Evolutionary conservation across 2,797 vertebrate species (phyloP), one percentile per base, ranked within the genome.

Genomic region (Karalla daura): DNA sequence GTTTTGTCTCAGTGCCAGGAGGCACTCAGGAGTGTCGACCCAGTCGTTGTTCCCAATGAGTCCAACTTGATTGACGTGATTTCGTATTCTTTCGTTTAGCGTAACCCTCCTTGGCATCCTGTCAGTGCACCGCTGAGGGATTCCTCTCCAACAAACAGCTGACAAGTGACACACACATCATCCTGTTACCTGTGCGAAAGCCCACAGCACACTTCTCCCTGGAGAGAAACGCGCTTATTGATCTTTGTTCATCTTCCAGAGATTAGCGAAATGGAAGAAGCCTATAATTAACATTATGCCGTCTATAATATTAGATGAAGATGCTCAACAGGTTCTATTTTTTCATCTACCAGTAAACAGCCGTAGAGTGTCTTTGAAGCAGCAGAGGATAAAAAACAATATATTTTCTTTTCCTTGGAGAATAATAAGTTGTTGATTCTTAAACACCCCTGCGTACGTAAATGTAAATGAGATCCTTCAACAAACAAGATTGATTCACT

Each of bases 41-140:
- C 73, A 71, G 63, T 65, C 84, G 44, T 24, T 60, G 81, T 76
- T 81, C 75, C 85, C 70, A 54, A 39, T 3, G 40, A 79, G 60
- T 55, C 46, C 20, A n/a, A 53, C 47, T 50, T 91, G 88, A 93
- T 85, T 91, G 91, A 89, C 90, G 65, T 55, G 58, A 87, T 79
- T 89, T 81, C 37, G 7, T 63, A 35, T 55, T 45, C 66, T 69
- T 78, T 86, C 76, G 59, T 81, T 89, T 69, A 41, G 63, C 45
- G 54, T 55, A 73, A 63, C 59, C 78, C 60, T 76, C 65, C 52
- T 75, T 5, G 60, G 52, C 36, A 67, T 60, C 50, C 83, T 86
- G 84, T 82, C 84, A 70, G 67, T 41, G 49, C 72, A 47, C 74
- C 78, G 32, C 49, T 56, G 74, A 85, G 76, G 80, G 78, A 71